Conservation (phyloP, 2,113 vertebrate genomes). For the Oxygymnocypris stewartii region DNA sequence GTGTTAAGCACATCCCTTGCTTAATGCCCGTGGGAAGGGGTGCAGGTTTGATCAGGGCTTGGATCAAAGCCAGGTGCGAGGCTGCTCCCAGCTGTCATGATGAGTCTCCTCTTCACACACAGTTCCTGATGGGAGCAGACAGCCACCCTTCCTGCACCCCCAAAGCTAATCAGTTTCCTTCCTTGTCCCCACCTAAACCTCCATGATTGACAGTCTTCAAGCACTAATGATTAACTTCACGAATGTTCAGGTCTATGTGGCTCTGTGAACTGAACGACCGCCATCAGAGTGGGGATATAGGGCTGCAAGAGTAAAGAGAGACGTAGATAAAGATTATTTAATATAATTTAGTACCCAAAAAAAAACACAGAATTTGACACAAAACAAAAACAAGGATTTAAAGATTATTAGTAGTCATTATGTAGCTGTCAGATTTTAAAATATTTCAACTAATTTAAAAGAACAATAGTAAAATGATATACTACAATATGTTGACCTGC, state of each 20-base stretch:
- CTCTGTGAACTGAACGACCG: too few species aligned
- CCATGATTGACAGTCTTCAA: constrained; percentile 25
- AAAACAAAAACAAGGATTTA: not conserved
- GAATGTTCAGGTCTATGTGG: not conserved
- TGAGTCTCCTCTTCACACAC: constrained; percentile 58
- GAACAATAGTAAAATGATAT: not conserved
- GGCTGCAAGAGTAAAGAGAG: constrained; percentile 19
- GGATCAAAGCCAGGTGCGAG: constrained; percentile 74
- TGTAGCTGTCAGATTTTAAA: not conserved
- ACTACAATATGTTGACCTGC: not conserved
- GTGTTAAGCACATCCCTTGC: not conserved
- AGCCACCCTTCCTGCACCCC: constrained; percentile 12
- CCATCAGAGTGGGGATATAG: constrained; percentile 3
- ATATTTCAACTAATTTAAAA: not conserved
- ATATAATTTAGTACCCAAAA: not conserved
- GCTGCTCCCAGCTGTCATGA: constrained; percentile 66
- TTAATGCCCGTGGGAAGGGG: constrained; percentile 60
- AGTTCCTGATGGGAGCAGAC: constrained; percentile 40
- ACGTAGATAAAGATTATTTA: not conserved
- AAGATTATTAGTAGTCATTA: not conserved
- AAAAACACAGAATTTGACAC: not conserved
- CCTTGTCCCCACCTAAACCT: constrained; percentile 53
- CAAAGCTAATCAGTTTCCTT: constrained; percentile 49
- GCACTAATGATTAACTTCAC: constrained; percentile 26
- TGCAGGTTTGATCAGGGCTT: constrained; percentile 37